Base-by-base conservation (phyloP, 2,113 vertebrate species). In the Grallaria varia region DNA sequence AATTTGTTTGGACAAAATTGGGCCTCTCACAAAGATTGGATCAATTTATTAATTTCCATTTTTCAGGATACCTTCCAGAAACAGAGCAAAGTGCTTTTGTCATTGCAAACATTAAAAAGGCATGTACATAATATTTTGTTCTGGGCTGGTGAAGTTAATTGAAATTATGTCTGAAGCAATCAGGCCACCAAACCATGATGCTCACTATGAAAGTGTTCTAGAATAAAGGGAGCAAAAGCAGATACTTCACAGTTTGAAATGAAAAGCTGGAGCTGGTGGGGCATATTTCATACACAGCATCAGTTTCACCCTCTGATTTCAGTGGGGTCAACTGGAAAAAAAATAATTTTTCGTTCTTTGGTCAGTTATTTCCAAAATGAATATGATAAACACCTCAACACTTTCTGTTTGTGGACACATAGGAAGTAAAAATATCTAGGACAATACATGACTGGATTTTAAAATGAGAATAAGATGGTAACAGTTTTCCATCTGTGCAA, bases 11-110 rank as follows among this genome's bases (percentile, higher is more conserved):
- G 69, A 78, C 44, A 84, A 79, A 95, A 87, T 42, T 37, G 14
- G 53, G 82, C 45, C 37, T 75, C 80, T 91, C 1, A 0, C 68
- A 84, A 68, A 49, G 64, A 73, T 75, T 4, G 87, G 56, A 84
- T 78, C 76, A 50, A 56, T 68, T 89, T 80, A 84, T 79, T 80
- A 75, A 71, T 87, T 72, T 22, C 62, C 31, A 58, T 47, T 77
- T 91, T 96, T 87, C 81, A 79, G 42, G 67, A 79, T 85, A 90
- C 13, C 24, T 83, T 56, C 49, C 87, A 93, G 66, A 78, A 64
- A 37, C 33, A 77, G 67, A 80, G 62, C 24, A 39, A 89, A 87
- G 71, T 68, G 40, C 35, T 83, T 89, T 73, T 71, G 33, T 56
- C 22, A 20, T 60, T 68, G 52, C 47, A 91, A 49, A 89, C 33